Percentiles rank a stretch among this genome's conserved stretches.
Evolutionary conservation across 2,113 vertebrate species (phyloP).

Genomic region (Cynoglossus semilaevis): DNA sequence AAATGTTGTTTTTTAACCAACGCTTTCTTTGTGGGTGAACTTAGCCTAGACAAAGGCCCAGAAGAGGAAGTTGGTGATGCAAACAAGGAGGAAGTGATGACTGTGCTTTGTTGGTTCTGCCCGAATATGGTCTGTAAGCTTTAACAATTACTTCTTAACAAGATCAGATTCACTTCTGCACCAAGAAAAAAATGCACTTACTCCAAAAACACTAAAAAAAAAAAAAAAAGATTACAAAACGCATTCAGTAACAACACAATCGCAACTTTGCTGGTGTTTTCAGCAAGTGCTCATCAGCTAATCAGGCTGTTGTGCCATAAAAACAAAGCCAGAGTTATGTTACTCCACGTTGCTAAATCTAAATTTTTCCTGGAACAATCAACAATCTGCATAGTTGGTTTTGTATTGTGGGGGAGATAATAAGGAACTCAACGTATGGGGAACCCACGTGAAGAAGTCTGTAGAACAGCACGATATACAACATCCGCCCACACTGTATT

Average conservation of each 20-base stretch:
- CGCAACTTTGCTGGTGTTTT: too few relatives aligned
- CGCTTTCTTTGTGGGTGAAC: neutral
- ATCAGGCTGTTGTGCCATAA: slow-evolving; percentile 7
- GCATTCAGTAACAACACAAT: too few relatives aligned
- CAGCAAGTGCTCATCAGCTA: neutral
- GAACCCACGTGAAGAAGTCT: slow-evolving; percentile 26
- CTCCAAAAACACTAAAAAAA: too few relatives aligned
- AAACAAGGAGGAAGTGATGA: slow-evolving; percentile 57
- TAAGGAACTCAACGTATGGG: slow-evolving; percentile 24
- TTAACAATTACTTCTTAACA: slow-evolving; percentile 35
- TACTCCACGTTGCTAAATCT: neutral
- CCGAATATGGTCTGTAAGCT: slow-evolving; percentile 33
- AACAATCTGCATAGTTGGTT: slow-evolving; percentile 14
- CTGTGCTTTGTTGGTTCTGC: slow-evolving; percentile 34
- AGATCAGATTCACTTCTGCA: neutral
- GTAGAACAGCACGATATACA: slow-evolving; percentile 21
- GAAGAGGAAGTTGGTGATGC: slow-evolving; percentile 56
- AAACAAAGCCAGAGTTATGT: neutral
- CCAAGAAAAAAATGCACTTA: too few relatives aligned
- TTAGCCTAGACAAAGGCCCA: slow-evolving; percentile 27
- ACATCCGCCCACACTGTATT: slow-evolving; percentile 46
- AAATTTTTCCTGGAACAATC: slow-evolving; percentile 13
- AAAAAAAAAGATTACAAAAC: too few relatives aligned
- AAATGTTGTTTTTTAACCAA: neutral
- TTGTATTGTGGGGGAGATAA: slow-evolving; percentile 9